Evolutionary conservation across 2,797 vertebrate species (phyloP), one percentile per base, ranked within the genome.

Genomic region (Mus minutoides): DNA sequence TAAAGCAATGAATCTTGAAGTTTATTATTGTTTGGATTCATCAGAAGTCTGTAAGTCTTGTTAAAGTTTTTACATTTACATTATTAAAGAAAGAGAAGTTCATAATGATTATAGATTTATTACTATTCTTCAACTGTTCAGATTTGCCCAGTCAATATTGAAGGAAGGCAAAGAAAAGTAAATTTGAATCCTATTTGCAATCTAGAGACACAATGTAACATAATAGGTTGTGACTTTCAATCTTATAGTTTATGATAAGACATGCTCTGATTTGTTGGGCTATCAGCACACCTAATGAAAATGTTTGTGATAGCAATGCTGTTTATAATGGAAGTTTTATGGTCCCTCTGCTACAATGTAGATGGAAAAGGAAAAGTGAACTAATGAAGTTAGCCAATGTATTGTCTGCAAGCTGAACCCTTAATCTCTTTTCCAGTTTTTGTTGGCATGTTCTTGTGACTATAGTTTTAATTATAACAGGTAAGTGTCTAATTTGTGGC

Each of bases 11-110:
- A 43, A 4, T 88, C 76, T 78, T 92, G 40, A 88, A 54, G 16
- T 94, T 80, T 94, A 46, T 75, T 77, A 84, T 86, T 91, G 14
- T 87, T 92, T 24, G 37, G 77, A 76, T 60, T 90, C 12, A 88
- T 76, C 52, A 88, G 49, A 94, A 52, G 16, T 90, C 40, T 67
- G 1, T 75, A 76, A 82, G 49, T 86, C 21, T 86, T 64, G 56
- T 93, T 91, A 73, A 91, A 76, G 24, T 89, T 46, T 71, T 0
- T 60, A 82, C 62, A 37, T 92, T 49, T 93, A 16, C 52, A 54
- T 94, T 93, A 77, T 73, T 93, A 85, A 79, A 60, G 21, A 80
- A 31, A 94, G 87, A 62, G 17, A 83, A 64, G 31, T 22, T 58
- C 79, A 88, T 14, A 76, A 54, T n/a, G 29, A 43, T 94, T 71